Conservation (phyloP, 2,113 vertebrate species). For the Odontesthes bonariensis region DNA sequence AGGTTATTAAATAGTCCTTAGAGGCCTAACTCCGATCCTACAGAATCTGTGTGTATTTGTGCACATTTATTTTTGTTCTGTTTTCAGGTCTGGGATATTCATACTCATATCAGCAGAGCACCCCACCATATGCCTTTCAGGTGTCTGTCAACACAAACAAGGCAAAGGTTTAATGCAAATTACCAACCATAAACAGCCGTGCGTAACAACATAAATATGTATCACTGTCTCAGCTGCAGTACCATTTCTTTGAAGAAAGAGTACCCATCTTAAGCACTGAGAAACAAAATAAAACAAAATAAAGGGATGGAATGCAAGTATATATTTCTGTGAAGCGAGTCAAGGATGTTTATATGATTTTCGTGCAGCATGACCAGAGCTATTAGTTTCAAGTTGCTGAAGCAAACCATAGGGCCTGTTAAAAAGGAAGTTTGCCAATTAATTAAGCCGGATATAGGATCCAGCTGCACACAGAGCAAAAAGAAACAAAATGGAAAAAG, state of each 20-base stretch:
- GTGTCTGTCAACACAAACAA: slow-evolving; percentile 53
- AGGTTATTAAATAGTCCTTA: slow-evolving; percentile 56
- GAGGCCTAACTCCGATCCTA: slow-evolving; percentile 48
- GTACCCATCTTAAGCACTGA: slow-evolving; percentile 4
- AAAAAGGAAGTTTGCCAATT: slow-evolving; percentile 62
- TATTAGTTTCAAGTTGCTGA: slow-evolving; percentile 51
- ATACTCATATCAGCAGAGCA: slow-evolving; percentile 19
- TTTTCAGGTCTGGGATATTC: slow-evolving; percentile 36
- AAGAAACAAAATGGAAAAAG: slow-evolving; percentile 16
- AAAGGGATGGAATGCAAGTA: slow-evolving; percentile 31
- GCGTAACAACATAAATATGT: slow-evolving; percentile 64
- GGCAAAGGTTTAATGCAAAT: slow-evolving; percentile 68
- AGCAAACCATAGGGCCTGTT: slow-evolving; percentile 47
- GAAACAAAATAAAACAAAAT: slow-evolving; percentile 13
- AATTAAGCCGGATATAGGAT: slow-evolving; percentile 55
- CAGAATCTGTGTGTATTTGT: slow-evolving; percentile 21
- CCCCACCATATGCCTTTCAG: slow-evolving; percentile 47
- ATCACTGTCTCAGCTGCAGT: slow-evolving; percentile 35
- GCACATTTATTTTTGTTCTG: neutral
- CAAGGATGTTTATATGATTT: slow-evolving; percentile 64
- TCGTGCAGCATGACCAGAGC: slow-evolving; percentile 55
- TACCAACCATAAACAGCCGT: slow-evolving; percentile 51
- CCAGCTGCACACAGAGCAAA: slow-evolving; percentile 27
- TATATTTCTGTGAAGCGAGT: slow-evolving; percentile 42
- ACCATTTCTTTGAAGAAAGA: slow-evolving; percentile 37